Base-by-base conservation (phyloP, 2,888 invertebrate genomes). In the Metopia argyrocephala region DNA sequence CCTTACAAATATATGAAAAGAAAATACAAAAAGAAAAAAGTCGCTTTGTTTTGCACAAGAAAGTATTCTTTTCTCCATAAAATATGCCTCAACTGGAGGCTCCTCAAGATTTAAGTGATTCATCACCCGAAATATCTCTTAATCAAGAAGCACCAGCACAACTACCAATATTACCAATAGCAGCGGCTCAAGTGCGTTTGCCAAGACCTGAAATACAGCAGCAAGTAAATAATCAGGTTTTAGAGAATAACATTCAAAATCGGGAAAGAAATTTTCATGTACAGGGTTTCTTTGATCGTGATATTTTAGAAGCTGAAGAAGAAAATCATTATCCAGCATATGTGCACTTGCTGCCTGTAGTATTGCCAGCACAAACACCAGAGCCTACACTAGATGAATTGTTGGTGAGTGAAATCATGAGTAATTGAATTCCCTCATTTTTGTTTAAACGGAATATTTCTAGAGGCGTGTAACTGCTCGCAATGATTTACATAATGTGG, bases 341-440 rank as follows among this genome's bases (percentile, higher is more conserved):
- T 31, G 88, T 87, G 28, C 88, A 87, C 38, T 91, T 93, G 84
- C 88, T 92, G 71, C 92, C 93, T 2, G 92, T 93, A 69, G 91
- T 92, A 5, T 69, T 89, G 79, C 89, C 89, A 4, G 85, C 87
- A 15, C 89, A 89, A 74, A 91, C 92, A 83, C 92, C 93, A 0
- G 93, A 93, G 83, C 90, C 93, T 31, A 93, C 93, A 0, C 88
- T 93, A 28, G 92, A 93, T 81, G 93, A 93, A 86, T 86, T 93
- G 3, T 85, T 93, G 90, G 93, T 93, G 86, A 89, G 91, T 83
- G 9, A 3, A n/a, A n/a, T n/a, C 20, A 28, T 12, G 21, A 59
- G 5, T 18, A 45, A 4, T 9, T 18, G 12, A 21, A 5, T 23
- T 57, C 48, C 12, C 12, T 45, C 18, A 50, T 65, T 9, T 18